Evolutionary conservation across 2,113 vertebrate species (phyloP).

Genomic region (Mionectes macconnelli): DNA sequence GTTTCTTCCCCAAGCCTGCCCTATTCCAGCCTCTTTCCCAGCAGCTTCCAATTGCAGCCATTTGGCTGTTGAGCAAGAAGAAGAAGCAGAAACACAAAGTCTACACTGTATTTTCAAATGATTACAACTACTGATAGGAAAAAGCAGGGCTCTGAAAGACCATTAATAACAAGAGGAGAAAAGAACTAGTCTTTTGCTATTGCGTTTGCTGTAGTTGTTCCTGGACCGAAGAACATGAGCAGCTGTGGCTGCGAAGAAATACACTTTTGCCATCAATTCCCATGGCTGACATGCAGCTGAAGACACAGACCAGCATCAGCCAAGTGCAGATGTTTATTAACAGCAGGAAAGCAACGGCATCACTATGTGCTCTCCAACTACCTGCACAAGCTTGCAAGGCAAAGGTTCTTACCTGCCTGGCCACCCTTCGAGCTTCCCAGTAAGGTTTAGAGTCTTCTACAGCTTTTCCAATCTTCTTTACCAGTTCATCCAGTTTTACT

Average conservation of each 20-base stretch:
- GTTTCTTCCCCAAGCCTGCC: not conserved
- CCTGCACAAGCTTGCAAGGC: not conserved
- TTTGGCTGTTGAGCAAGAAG: not conserved
- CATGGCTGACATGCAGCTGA: not conserved
- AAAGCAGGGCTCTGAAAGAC: not conserved
- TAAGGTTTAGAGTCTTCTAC: conserved; percentile 98
- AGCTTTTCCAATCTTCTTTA: conserved; percentile 93
- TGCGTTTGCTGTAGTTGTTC: not conserved
- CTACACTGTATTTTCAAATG: not conserved
- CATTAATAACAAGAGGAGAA: not conserved
- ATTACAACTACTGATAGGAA: not conserved
- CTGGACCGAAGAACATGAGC: not conserved
- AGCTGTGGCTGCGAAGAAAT: not conserved
- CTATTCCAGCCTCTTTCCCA: not conserved
- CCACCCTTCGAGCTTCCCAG: conserved; percentile 92
- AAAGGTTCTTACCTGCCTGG: conserved; percentile 84
- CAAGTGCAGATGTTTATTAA: not conserved
- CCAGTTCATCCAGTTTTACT: conserved; percentile 89
- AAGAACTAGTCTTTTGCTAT: not conserved
- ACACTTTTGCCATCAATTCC: not conserved
- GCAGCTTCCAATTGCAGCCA: not conserved
- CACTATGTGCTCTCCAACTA: not conserved
- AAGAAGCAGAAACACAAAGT: not conserved
- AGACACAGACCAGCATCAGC: not conserved
- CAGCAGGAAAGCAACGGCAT: not conserved